phyloP scores from a whole-genome alignment of 2,113 vertebrate species.

The Alexandromys fortis region DNA sequence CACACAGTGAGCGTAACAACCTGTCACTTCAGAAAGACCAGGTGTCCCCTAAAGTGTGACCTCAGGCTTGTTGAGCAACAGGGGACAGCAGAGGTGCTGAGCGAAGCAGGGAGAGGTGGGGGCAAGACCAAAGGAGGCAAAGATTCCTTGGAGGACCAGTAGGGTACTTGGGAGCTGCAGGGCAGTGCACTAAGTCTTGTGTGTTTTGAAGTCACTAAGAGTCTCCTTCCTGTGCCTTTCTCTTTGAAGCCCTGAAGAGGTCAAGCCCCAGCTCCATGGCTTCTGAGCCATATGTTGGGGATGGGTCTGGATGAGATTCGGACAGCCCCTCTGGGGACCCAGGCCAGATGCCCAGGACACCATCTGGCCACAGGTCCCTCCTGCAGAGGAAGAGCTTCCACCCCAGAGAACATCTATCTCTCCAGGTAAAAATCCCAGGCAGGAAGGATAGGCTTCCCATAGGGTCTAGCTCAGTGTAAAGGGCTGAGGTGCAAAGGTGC shows the following conservation, averaged over 20 bases:
- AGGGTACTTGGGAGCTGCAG: background rate
- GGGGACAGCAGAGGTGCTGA: background rate
- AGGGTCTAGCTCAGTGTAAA: too few species aligned
- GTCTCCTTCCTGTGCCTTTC: background rate
- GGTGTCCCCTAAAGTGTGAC: background rate
- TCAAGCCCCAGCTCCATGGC: background rate
- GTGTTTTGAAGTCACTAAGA: background rate
- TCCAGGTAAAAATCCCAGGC: background rate
- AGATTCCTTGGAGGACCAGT: background rate
- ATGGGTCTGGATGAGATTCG: rapidly evolving
- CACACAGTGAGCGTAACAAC: background rate
- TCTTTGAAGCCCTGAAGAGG: background rate
- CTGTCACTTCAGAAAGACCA: background rate
- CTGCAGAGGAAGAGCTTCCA: background rate
- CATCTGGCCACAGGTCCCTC: background rate
- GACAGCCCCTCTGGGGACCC: background rate
- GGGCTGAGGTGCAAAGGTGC: background rate
- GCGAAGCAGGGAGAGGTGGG: background rate
- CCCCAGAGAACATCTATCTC: background rate
- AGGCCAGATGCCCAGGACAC: background rate
- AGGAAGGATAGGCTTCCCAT: background rate
- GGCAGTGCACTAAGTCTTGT: background rate
- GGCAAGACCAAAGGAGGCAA: background rate
- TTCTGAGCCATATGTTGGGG: background rate
- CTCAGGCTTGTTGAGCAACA: background rate